Base-by-base conservation (phyloP, 2,888 invertebrate genomes). In the Andrena camellia region DNA sequence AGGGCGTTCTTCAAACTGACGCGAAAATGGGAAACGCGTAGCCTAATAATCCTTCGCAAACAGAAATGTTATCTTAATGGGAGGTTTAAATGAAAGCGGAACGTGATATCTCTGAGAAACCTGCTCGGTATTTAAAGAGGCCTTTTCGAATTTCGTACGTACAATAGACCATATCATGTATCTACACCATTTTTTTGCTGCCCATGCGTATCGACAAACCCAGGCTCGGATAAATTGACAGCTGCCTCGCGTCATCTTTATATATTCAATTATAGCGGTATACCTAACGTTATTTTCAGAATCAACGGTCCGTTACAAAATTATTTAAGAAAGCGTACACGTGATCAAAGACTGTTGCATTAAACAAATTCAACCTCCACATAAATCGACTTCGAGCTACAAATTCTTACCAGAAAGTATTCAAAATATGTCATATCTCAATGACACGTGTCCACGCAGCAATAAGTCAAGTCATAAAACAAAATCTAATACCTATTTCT, bases 1-100 rank as follows among this genome's bases (percentile, higher is more conserved):
- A 73, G 69, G 69, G 69, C 26, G 74, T 72, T 75, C 80, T 64
- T 69, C 69, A 71, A 78, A 71, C 42, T 20, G 52, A 60, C 64
- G 54, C 8, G 63, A 66, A 72, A 69, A 60, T 69, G 33, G 35
- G 52, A 82, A 63, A 33, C 42, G 31, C 57, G 23, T 26, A 10
- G 3, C 2, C 33, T 57, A 72, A 63, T 8, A 23, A 31, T 69
- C 54, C 31, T 64, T 29, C 17, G 13, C 31, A 23, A 67, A 68
- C 35, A 60, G 31, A 20, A 60, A 13, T 26, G 17, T 62, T 50
- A 48, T 63, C 26, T 33, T n/a, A 26, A 29, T 26, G 7, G 1
- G 35, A 13, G 42, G 35, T 8, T 48, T 35, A 20, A 57, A 13
- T 26, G 10, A 23, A 23, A 57, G 7, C 3, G 23, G 57, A 57